Base-by-base conservation (phyloP, 1,140 invertebrate genomes). In the Lepidotrigona ventralis region DNA sequence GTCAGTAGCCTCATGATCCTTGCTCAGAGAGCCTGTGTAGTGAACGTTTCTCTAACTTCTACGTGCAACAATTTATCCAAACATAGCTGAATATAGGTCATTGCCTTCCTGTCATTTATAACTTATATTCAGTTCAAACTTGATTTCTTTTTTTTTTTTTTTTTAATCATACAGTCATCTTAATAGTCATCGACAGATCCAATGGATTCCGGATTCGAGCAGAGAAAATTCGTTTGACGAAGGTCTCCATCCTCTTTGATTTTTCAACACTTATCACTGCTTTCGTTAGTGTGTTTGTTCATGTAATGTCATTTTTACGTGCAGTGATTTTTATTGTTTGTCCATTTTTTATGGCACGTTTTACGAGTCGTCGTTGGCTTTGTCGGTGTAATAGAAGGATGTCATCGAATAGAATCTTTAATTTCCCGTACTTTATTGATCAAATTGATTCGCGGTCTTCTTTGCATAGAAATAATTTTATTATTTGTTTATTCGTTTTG, bases 1-100 rank as follows among this genome's bases (percentile, higher is more conserved):
- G 73, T 70, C 74, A 83, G 81, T 83, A 78, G 81, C 81, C 53
- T 70, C 33, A 70, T 77, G 66, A 83, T 78, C 81, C n/a, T 51
- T 60, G 81, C 5, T 58, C 33, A n/a, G 63, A 19, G 53, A 68
- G 72, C 53, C 15, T 3, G 56, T 12, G 15, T 56, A 23, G 60
- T 12, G 46, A 64, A n/a, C 26, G 53, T 56, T 66, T 46, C 29
- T 8, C 60, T 4, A 17, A 73, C 26, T 33, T 73, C 23, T 19
- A 17, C 39, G 19, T 2, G 39, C 15, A 46, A 17, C 46, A 17
- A 23, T 71, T 51, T 17, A n/a, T 70, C 8, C 11, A 1, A 15
- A 11, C 26, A 29, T 15, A n/a, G 17, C 33, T 39, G 39, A 39
- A 33, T 33, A 33, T 2, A 33, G 2, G 21, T 21, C 21, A 39